Evolutionary conservation across 1,140 invertebrate genomes (phyloP).

Genomic region (Drosophila suzukii): DNA sequence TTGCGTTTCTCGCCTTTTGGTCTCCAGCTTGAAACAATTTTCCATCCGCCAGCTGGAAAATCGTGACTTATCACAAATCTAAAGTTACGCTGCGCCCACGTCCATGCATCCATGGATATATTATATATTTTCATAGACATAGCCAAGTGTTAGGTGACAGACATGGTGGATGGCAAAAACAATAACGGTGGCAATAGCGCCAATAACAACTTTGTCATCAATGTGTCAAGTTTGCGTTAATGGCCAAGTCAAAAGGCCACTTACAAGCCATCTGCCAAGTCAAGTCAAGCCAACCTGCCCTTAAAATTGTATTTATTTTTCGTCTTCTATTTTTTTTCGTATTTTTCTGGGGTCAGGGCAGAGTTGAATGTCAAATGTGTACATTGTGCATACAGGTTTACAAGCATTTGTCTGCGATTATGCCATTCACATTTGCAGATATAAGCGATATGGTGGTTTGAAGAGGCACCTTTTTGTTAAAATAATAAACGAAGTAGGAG

Average conservation of each 20-base stretch:
- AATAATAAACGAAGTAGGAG: not conserved
- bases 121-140: constrained; percentile 8
- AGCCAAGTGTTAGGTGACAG: constrained; percentile 50
- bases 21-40: constrained; percentile 15
- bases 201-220: constrained; percentile 43
- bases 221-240: constrained; percentile 76
- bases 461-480: not conserved
- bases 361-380: constrained; percentile 48
- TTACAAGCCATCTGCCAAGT: constrained; percentile 34
- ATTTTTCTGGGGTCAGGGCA: constrained; percentile 26
- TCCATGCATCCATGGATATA: not conserved
- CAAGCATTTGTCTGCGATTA: constrained; percentile 2
- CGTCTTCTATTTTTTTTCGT: constrained; percentile 3
- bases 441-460: not conserved
- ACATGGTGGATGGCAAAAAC: constrained; percentile 9
- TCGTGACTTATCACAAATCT: constrained; percentile 82
- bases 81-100: constrained; percentile 13
- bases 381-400: constrained; percentile 15
- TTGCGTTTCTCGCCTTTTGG: constrained; percentile 16
- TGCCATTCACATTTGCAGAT: not conserved
- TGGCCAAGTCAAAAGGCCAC: constrained; percentile 66
- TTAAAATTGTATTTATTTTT: constrained; percentile 4
- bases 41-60: constrained; percentile 45
- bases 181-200: constrained; percentile 24
- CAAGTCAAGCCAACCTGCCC: constrained; percentile 23